These are phyloP conservation scores for Drosophila emarginata DNA, from an alignment of 2,888 invertebrate genomes.

Conservation along the genomic window DNA sequence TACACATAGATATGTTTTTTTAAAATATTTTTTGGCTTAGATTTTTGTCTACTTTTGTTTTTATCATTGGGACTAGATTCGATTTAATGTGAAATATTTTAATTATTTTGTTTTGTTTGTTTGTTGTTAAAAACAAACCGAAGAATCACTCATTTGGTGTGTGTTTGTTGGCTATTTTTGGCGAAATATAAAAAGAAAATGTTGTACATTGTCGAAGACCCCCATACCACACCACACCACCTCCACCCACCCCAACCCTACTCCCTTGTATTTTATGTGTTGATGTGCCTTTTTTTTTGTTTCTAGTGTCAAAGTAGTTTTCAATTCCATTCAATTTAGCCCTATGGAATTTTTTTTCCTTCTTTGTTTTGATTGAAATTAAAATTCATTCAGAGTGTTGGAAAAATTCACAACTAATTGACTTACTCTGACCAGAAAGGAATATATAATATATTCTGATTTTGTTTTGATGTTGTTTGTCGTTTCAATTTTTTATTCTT, in stretches of 20 bases:
- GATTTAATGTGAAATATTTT: slow-evolving; percentile 57
- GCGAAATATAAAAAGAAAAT: slow-evolving; percentile 20
- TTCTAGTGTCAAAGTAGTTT: slow-evolving; percentile 38
- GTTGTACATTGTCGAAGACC: not conserved
- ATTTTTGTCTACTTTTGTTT: slow-evolving; percentile 30
- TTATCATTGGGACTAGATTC: not conserved
- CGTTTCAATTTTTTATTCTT: slow-evolving; percentile 19
- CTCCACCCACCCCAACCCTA: not conserved
- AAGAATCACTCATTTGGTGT: slow-evolving; percentile 4
- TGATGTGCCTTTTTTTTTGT: not conserved
- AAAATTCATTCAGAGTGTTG: slow-evolving; percentile 61
- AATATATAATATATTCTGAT: slow-evolving; percentile 6
- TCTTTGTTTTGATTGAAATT: slow-evolving; percentile 64
- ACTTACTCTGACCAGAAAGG: slow-evolving; percentile 56
- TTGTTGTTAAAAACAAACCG: not conserved
- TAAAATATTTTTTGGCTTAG: slow-evolving; percentile 19
- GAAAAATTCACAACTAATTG: slow-evolving; percentile 64
- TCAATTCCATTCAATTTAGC: slow-evolving; percentile 43
- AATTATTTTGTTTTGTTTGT: slow-evolving; percentile 69
- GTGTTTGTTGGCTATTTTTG: slow-evolving; percentile 51
- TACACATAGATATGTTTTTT: not conserved
- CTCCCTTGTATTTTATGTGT: slow-evolving; percentile 6
- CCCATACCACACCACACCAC: not conserved
- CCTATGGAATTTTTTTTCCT: slow-evolving; percentile 35
- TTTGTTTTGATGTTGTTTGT: slow-evolving; percentile 23